Percentiles rank a stretch among this genome's conserved stretches.
These are phyloP conservation scores for Drosophila sechellia DNA, from an alignment of 1,140 invertebrate genomes.

Conservation along the genomic window DNA sequence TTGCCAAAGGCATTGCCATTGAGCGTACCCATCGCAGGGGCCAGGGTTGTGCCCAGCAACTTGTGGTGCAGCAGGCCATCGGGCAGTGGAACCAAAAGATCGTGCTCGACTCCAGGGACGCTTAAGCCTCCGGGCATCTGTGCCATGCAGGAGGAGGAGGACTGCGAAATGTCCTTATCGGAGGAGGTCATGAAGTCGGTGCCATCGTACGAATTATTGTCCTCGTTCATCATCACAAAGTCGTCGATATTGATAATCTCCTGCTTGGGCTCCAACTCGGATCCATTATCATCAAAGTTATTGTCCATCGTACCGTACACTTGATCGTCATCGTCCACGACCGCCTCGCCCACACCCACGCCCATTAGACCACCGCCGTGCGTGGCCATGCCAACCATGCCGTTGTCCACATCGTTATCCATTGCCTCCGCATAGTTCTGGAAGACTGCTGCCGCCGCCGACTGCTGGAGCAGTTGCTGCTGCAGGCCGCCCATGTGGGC, in stretches of 20 bases:
- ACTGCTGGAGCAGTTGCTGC: conserved; percentile 76
- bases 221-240: conserved; percentile 83
- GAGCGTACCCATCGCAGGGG: conserved; percentile 35
- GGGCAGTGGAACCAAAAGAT: conserved; percentile 67
- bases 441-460: conserved; percentile 71
- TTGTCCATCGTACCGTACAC: conserved; percentile 73
- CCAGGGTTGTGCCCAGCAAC: conserved; percentile 60
- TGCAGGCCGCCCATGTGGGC: conserved; percentile 79
- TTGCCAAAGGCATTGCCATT: conserved; percentile 84
- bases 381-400: conserved; percentile 45
- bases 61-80: conserved; percentile 74
- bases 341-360: conserved; percentile 59
- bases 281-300: conserved; percentile 68
- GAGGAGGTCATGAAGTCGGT: conserved; percentile 84
- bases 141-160: conserved; percentile 70
- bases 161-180: conserved; percentile 77
- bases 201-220: conserved; percentile 83
- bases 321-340: conserved; percentile 78
- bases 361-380: conserved; percentile 40
- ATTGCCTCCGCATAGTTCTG: conserved; percentile 74
- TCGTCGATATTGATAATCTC: conserved; percentile 84
- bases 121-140: conserved; percentile 44
- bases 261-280: conserved; percentile 72
- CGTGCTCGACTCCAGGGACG: conserved; percentile 52
- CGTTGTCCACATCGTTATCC: conserved; percentile 63